Base-by-base conservation (phyloP, 2,113 vertebrate species). In the Plestiodon gilberti region DNA sequence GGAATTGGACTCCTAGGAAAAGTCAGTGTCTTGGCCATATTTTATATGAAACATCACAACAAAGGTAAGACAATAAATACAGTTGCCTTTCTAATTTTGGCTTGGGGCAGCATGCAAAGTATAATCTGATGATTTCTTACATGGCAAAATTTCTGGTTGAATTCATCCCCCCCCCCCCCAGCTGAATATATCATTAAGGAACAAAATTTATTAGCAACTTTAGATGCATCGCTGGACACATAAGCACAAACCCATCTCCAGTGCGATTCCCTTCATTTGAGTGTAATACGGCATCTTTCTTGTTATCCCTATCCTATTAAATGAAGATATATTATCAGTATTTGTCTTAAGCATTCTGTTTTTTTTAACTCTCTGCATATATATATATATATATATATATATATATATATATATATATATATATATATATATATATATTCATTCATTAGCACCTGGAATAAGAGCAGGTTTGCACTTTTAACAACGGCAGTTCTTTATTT, bases 381-480 rank as follows among this genome's bases (percentile, higher is more conserved):
- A 95, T 94, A 94, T 76, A 95, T 94, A 94, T 76, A 95, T 94
- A 95, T 94, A 94, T 76, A 95, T 94, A 94, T 76, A 95, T 94
- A 95, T 94, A 95, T 94, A 94, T 76, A 95, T 94, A 94, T 76
- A 95, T n/a, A 95, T 94, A 95, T 94, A 95, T 94, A 94, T 76
- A 95, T 94, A 94, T 76, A 95, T n/a, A 95, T 94, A 95, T 94
- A 95, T 94, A 94, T 76, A 95, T 94, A 94, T 76, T n/a, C n/a
- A 95, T 95, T 96, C 94, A 95, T 96, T 97, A 96, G 87, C 82
- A 91, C 71, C 76, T 92, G 91, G 70, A 96, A 95, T 95, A 96
- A 95, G 92, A 96, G 94, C 90, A 96, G 93, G 89, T 93, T 92
- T 85, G 91, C 85, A 90, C 92, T 96, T 96, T 69, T 93, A 91